Evolutionary conservation across 2,888 invertebrate genomes (phyloP).

Genomic region (Lordiphosa fenestrarum): DNA sequence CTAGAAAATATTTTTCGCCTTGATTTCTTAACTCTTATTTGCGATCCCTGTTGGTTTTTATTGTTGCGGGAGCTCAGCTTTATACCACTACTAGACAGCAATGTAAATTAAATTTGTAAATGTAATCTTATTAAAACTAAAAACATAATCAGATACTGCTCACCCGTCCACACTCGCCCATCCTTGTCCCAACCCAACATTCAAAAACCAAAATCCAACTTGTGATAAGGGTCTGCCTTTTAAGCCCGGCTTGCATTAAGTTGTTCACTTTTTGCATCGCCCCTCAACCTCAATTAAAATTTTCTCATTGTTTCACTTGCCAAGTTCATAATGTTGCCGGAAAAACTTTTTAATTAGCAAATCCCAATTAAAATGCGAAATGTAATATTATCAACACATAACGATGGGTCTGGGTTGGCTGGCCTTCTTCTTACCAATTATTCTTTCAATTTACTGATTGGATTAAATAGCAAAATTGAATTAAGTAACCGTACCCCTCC

Average conservation of each 20-base stretch:
- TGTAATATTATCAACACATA: slow-evolving; percentile 55
- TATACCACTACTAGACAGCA: no score
- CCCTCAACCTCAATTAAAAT: neutral
- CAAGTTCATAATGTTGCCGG: slow-evolving; percentile 16
- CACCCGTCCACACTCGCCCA: neutral
- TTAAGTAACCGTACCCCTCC: slow-evolving; percentile 57
- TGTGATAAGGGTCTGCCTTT: slow-evolving; percentile 23
- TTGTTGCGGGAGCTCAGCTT: no score
- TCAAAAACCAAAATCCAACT: neutral
- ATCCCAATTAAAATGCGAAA: slow-evolving; percentile 67
- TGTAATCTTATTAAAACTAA: no score
- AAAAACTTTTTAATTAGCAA: slow-evolving; percentile 67
- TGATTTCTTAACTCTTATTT: no score
- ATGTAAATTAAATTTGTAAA: no score
- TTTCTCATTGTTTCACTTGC: slow-evolving; percentile 31
- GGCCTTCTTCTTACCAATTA: slow-evolving; percentile 41
- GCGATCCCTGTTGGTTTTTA: no score
- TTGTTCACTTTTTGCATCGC: neutral
- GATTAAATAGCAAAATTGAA: slow-evolving; percentile 67
- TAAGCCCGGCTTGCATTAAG: slow-evolving; percentile 16
- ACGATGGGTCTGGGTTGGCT: slow-evolving; percentile 7
- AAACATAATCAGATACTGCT: slow-evolving; percentile 1
- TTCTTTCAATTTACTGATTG: slow-evolving; percentile 66
- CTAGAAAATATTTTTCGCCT: no score
- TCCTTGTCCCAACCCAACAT: neutral